phyloP scores from a whole-genome alignment of 2,797 vertebrate genomes.

The Carcharodon carcharias region DNA sequence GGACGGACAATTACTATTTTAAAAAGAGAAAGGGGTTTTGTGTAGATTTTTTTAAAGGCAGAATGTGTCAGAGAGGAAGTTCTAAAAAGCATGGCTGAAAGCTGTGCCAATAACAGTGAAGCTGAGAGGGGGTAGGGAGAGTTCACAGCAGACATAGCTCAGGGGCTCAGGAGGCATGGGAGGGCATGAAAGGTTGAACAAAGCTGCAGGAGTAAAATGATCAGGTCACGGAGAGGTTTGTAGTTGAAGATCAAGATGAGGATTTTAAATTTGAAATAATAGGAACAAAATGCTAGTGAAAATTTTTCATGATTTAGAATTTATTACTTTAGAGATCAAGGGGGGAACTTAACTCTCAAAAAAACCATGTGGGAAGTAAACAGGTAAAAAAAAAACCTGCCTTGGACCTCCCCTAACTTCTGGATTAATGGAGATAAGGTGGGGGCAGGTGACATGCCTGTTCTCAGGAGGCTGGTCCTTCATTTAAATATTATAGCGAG shows the following conservation, averaged over 20 bases:
- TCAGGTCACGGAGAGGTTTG: neutral
- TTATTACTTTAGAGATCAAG: neutral
- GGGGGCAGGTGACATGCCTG: too few species aligned
- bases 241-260: neutral
- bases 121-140: neutral
- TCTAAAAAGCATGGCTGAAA: neutral
- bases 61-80: neutral
- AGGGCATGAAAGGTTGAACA: neutral
- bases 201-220: neutral
- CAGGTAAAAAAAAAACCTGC: neutral
- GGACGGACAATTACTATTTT: neutral
- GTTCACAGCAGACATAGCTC: neutral
- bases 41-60: neutral
- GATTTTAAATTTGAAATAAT: neutral
- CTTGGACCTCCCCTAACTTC: neutral
- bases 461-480: neutral
- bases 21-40: neutral
- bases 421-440: neutral
- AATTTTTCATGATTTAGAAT: neutral
- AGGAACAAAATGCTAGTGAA: neutral
- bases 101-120: neutral
- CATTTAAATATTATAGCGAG: neutral
- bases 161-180: neutral
- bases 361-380: neutral
- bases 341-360: neutral